These are phyloP conservation scores for Magallana angulata DNA, from an alignment of 1,140 invertebrate genomes.

Conservation along the genomic window DNA sequence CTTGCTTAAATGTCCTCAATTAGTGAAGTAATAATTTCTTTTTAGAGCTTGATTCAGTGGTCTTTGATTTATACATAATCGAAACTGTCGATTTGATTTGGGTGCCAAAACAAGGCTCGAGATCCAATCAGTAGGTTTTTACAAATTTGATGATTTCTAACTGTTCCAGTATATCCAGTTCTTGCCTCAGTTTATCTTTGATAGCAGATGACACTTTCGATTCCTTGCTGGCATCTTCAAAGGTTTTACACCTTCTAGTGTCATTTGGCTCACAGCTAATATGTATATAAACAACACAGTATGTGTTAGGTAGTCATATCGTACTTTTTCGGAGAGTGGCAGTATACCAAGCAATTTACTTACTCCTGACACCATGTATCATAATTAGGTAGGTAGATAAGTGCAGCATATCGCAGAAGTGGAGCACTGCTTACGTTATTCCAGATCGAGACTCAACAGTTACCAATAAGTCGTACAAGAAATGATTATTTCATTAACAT, in stretches of 20 bases:
- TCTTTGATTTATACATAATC: constrained; percentile 52
- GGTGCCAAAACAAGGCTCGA: constrained; percentile 31
- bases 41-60: constrained; percentile 60
- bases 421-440: too few species aligned
- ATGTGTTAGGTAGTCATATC: too few species aligned
- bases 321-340: too few species aligned
- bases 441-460: too few species aligned
- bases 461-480: too few species aligned
- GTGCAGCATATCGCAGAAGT: too few species aligned
- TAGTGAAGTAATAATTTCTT: constrained; percentile 58
- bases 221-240: constrained; percentile 33
- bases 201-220: constrained; percentile 23
- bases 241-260: constrained; percentile 35
- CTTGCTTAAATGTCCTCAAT: constrained; percentile 47
- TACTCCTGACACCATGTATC: too few species aligned
- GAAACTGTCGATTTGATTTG: constrained; percentile 45
- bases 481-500: too few species aligned
- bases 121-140: constrained; percentile 51
- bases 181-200: constrained; percentile 41
- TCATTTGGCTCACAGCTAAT: background rate
- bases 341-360: too few species aligned
- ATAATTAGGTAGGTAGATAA: too few species aligned
- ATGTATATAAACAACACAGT: too few species aligned
- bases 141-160: constrained; percentile 42
- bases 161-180: constrained; percentile 27